A percentile compares a stretch with the other conserved stretches of the same genome.
Evolutionary conservation across 1,140 invertebrate genomes (phyloP).

Genomic region (Drosophila melanogaster): DNA sequence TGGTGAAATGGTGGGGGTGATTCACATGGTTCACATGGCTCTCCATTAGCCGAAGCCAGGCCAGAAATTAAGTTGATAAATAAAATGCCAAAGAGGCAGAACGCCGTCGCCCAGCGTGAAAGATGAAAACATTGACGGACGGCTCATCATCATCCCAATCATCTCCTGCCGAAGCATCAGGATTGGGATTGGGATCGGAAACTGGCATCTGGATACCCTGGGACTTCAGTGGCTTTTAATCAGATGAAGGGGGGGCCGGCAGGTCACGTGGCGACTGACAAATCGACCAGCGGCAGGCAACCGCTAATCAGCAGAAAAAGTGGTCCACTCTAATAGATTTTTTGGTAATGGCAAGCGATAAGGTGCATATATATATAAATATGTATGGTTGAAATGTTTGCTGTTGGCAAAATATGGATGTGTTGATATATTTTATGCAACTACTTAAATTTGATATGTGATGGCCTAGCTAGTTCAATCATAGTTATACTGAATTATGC

Average conservation of each 20-base stretch:
- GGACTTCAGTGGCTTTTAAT: conserved; percentile 12
- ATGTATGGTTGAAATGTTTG: not conserved
- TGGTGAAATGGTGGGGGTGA: conserved; percentile 6
- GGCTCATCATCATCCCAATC: not conserved
- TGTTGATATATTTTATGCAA: too few relatives aligned
- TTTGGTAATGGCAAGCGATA: not conserved
- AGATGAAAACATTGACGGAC: conserved; percentile 60
- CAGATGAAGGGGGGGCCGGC: conserved; percentile 23
- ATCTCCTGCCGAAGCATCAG: not conserved
- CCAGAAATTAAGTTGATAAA: conserved; percentile 78
- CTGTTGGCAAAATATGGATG: not conserved
- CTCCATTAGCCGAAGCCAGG: conserved; percentile 71
- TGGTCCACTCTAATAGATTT: conserved; percentile 3
- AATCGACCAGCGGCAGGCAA: conserved; percentile 49
- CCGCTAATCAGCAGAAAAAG: conserved; percentile 21
- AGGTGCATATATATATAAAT: not conserved
- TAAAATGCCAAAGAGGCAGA: conserved; percentile 63
- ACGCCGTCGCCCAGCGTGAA: conserved; percentile 54
- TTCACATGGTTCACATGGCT: conserved; percentile 1
- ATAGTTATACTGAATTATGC: too few relatives aligned
- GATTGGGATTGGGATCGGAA: not conserved
- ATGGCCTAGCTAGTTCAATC: too few relatives aligned
- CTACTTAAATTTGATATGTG: too few relatives aligned
- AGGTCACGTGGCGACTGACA: conserved; percentile 63
- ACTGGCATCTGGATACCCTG: not conserved